These are phyloP conservation scores for Phrixothrix hirtus DNA, from an alignment of 2,888 invertebrate species.

Conservation along the genomic window DNA sequence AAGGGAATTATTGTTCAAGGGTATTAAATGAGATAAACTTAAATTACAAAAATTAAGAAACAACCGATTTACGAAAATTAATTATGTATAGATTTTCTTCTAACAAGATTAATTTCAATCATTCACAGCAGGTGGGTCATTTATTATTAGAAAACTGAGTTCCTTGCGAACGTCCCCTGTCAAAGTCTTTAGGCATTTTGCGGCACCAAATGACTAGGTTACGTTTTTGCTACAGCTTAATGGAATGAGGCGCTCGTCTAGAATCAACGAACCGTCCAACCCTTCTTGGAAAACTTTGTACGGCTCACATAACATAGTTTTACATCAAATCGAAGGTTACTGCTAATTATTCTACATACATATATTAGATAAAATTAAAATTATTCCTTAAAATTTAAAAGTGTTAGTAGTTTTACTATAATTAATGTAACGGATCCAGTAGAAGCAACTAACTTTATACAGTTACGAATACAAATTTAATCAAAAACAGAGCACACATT, in stretches of 20 bases:
- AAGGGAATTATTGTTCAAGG: no score
- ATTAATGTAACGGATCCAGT: neutral
- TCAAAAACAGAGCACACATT: slow-evolving; percentile 58
- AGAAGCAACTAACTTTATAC: slow-evolving; percentile 13
- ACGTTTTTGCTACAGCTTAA: slow-evolving; percentile 15
- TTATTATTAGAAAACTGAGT: slow-evolving; percentile 2
- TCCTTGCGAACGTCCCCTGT: slow-evolving; percentile 14
- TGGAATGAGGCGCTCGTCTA: slow-evolving; percentile 13
- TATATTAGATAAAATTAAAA: no score
- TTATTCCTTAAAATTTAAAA: neutral
- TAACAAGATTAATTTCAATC: no score
- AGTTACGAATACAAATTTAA: slow-evolving; percentile 50
- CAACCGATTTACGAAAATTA: no score
- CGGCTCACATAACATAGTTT: slow-evolving; percentile 1
- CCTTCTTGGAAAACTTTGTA: slow-evolving; percentile 6
- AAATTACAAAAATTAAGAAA: no score
- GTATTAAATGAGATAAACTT: no score
- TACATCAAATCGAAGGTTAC: neutral
- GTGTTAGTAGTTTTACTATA: neutral
- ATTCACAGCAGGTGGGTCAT: slow-evolving; percentile 6
- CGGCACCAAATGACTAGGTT: slow-evolving; percentile 17
- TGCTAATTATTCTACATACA: no score
- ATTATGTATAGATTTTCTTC: no score
- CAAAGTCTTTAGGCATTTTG: slow-evolving; percentile 21
- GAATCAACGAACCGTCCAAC: slow-evolving; percentile 10